Conservation (phyloP, 2,888 invertebrate genomes). For the Drosophila paramelanica region DNA sequence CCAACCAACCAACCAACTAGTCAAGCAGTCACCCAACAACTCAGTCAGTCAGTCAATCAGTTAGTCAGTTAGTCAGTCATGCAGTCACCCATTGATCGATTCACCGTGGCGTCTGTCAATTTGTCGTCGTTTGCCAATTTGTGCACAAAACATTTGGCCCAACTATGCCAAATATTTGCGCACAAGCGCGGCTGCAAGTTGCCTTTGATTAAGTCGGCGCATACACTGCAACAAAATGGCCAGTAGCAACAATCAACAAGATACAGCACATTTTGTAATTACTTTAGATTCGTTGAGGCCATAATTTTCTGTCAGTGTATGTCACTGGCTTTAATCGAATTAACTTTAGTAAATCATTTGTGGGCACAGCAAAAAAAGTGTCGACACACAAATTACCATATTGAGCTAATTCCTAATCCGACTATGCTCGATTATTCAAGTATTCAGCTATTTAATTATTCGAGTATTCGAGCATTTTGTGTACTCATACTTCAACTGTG, state of each 20-base stretch:
- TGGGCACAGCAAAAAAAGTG: slow-evolving; percentile 53
- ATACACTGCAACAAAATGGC: slow-evolving; percentile 32
- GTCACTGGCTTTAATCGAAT: slow-evolving; percentile 38
- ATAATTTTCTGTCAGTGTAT: slow-evolving; percentile 30
- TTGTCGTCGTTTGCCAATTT: slow-evolving; percentile 60
- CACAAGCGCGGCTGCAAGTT: slow-evolving; percentile 41
- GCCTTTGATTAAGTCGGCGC: slow-evolving; percentile 59
- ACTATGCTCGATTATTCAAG: slow-evolving; percentile 12
- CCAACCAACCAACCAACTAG: slow-evolving; percentile 16
- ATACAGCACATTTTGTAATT: background rate
- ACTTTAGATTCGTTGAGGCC: background rate
- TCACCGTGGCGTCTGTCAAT: slow-evolving; percentile 56
- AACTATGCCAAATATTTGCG: slow-evolving; percentile 78
- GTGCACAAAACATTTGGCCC: slow-evolving; percentile 59
- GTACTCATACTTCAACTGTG: slow-evolving; percentile 25
- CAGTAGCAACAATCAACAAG: background rate
- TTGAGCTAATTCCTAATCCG: slow-evolving; percentile 42
- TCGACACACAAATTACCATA: slow-evolving; percentile 66
- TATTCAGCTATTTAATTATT: slow-evolving; percentile 29
- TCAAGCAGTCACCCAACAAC: slow-evolving; percentile 32
- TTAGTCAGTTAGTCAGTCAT: slow-evolving; percentile 20
- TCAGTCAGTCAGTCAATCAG: slow-evolving; percentile 25
- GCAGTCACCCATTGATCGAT: slow-evolving; percentile 40
- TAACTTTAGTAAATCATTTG: slow-evolving; percentile 32
- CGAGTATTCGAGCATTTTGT: slow-evolving; percentile 29